Conservation (phyloP, 2,113 vertebrate species). For the Burhinus bistriatus region DNA sequence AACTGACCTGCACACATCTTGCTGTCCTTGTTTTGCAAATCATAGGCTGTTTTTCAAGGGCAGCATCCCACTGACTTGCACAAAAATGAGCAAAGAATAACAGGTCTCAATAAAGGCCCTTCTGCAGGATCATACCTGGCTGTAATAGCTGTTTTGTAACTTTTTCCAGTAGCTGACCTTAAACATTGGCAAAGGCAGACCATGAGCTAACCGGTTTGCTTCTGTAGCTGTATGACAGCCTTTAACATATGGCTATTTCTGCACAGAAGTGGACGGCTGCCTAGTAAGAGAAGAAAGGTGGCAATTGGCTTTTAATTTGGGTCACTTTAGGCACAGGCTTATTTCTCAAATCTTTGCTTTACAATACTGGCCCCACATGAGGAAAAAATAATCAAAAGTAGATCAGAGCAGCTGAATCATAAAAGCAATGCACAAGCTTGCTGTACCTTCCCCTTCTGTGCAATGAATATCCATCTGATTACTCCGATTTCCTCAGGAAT, state of each 20-base stretch:
- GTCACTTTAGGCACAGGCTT: background rate
- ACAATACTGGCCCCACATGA: background rate
- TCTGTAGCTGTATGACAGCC: background rate
- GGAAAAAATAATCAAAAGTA: conserved; percentile 34
- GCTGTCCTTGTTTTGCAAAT: background rate
- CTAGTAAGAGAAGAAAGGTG: background rate
- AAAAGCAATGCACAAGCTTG: background rate
- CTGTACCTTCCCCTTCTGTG: background rate
- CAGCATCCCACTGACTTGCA: background rate
- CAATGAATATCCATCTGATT: background rate
- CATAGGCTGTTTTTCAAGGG: background rate
- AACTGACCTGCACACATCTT: background rate
- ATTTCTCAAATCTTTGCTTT: conserved; percentile 40
- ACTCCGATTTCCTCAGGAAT: conserved; percentile 2
- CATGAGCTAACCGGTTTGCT: background rate
- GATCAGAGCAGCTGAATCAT: conserved; percentile 16
- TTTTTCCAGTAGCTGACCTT: conserved; percentile 50
- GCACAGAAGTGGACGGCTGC: background rate
- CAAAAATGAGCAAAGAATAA: background rate
- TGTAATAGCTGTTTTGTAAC: background rate
- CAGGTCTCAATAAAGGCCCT: background rate
- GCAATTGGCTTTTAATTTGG: conserved; percentile 15
- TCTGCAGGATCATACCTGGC: conserved; percentile 6
- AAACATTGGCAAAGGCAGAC: background rate
- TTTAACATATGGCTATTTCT: background rate